Percentiles rank a stretch among this genome's conserved stretches.
Evolutionary conservation across 2,797 vertebrate species (phyloP).

Genomic region (Rhadinocentrus ornatus): DNA sequence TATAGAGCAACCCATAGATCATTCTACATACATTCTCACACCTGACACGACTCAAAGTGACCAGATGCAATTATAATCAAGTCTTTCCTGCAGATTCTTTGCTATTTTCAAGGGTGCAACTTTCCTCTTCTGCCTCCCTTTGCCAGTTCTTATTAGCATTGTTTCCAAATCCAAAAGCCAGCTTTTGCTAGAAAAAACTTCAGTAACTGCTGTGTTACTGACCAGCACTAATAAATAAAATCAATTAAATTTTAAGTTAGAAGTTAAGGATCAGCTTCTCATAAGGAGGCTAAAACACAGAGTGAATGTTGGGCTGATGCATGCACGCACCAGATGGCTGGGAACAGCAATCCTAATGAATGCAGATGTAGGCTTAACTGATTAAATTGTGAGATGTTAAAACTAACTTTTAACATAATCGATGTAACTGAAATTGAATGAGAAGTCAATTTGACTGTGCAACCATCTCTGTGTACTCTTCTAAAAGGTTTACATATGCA

Average conservation of each 20-base stretch:
- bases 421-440: not conserved
- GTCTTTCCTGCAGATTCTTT: not conserved
- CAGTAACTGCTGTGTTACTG: not conserved
- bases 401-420: not conserved
- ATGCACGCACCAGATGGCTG: not conserved
- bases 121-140: not conserved
- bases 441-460: not conserved
- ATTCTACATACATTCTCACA: not conserved
- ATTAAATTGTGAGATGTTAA: not conserved
- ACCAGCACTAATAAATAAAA: not conserved
- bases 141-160: not conserved
- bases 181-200: not conserved
- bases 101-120: not conserved
- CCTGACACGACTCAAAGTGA: not conserved
- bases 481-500: constrained; percentile 46
- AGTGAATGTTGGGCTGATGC: constrained; percentile 1
- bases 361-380: not conserved
- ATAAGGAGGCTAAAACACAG: not conserved
- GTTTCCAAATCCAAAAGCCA: not conserved
- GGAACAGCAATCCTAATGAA: not conserved
- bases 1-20: not conserved
- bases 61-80: not conserved
- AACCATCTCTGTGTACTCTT: constrained; percentile 1
- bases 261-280: not conserved
- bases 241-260: not conserved